Base-by-base conservation (phyloP, 1,140 invertebrate species). In the Mercenaria mercenaria region DNA sequence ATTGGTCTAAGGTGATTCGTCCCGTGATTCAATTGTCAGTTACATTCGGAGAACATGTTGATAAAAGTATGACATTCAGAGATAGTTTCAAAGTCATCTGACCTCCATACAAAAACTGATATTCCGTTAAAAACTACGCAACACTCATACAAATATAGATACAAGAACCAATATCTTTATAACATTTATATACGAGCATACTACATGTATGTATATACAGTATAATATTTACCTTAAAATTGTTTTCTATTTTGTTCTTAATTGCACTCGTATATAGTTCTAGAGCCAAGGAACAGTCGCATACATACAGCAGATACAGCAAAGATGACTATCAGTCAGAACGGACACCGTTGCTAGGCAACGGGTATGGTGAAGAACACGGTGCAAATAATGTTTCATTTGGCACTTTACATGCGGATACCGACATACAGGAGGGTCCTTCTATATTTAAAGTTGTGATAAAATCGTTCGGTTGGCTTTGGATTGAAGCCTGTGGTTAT, bases 401-500 rank as follows among this genome's bases (percentile, higher is more conserved):
- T 23, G 67, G 67, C 6, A 79, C 47, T 29, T 1, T 34, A 23
- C 50, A 23, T 20, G 4, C 26, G 1, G 11, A 32, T 4, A 32
- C 39, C 50, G 76, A 79, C 26, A 1, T 4, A 1, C 1, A 52
- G 26, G 11, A 79, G 20, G 43, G 26, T 26, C 41, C 76, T 11
- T 79, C 76, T 20, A 79, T 79, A 20, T 79, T 79, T 20, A 79
- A 50, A 29, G 76, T 79, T 41, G 3, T 79, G 50, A 34, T 56
- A 47, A 79, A 79, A 34, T 34, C 76, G 11, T 79, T 52, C 76
- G 76, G 76, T 18, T 52, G 41, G 50, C 2, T 52, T 1, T 79
- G 76, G 76, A 1, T 79, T 6, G 76, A 79, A 52, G 76, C 76
- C 3, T 79, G 76, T 52, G 76, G 76, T 26, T 79, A 79, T 29